A percentile compares a stretch with the other conserved stretches of the same genome.
phyloP scores from a whole-genome alignment of 2,113 vertebrate species.

The Pterocles burchelli region DNA sequence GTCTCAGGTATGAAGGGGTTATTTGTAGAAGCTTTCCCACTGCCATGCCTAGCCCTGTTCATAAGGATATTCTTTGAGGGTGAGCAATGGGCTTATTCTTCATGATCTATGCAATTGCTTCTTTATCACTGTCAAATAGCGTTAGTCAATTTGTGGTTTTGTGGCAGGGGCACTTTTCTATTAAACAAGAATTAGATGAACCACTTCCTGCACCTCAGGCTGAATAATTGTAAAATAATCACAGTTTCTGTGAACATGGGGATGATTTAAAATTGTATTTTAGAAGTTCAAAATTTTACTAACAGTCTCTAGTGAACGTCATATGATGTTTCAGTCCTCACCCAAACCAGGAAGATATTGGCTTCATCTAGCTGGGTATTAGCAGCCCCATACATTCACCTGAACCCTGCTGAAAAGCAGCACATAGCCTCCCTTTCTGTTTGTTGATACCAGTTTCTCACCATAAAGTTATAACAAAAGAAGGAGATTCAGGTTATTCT shows the following conservation, averaged over 20 bases:
- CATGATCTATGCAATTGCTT: background rate
- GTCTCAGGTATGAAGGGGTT: background rate
- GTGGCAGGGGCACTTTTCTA: background rate
- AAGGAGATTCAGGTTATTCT: background rate
- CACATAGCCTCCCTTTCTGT: background rate
- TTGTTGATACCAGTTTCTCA: background rate
- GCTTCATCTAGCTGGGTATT: background rate
- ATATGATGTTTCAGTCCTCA: background rate
- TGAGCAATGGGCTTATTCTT: background rate
- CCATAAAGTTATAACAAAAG: background rate
- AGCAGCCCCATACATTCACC: background rate
- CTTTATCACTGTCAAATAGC: background rate
- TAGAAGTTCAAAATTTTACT: background rate
- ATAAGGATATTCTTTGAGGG: background rate
- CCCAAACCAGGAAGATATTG: background rate
- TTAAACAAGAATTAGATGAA: slow-evolving; percentile 11
- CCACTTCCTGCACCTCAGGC: background rate
- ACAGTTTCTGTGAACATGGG: background rate
- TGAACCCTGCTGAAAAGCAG: background rate
- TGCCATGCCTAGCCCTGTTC: background rate
- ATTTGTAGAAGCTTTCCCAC: background rate
- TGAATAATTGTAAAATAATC: slow-evolving; percentile 11
- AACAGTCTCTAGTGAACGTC: background rate
- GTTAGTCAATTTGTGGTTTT: background rate
- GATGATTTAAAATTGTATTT: background rate